Base-by-base conservation (phyloP, 2,888 invertebrate genomes). In the Cylindroiulus punctatus region DNA sequence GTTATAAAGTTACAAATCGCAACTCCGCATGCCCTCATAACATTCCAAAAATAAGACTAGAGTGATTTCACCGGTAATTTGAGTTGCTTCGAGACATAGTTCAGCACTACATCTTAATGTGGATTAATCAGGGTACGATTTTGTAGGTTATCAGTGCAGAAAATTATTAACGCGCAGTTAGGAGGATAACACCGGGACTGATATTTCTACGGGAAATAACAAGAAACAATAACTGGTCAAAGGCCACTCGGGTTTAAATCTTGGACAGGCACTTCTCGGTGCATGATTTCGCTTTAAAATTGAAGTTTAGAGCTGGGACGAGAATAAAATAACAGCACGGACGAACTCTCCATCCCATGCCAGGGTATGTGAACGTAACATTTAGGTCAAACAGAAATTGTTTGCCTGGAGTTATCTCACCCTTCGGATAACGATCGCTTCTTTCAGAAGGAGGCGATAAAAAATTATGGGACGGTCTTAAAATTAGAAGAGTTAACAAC, bases 41-140 rank as follows among this genome's bases (percentile, higher is more conserved):
- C 84, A 44, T 84, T 84, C 84, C 84, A 84, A 84, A 84, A 84
- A 83, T 42, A 47, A 84, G 84, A 84, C 84, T 84, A 84, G 84
- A 84, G 84, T 52, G 52, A 84, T 32, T 84, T 84, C 84, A 84
- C 84, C 47, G 84, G 84, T 84, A 84, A 84, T 84, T 22, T 52
- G 84, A 84, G 52, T 52, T 26, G 84, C 44, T 22, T 47, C n/a
- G 47, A 84, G 42, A 84, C 26, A 84, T 44, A 26, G 26, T 65
- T 65, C 7, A 26, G 26, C 26, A 8, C 65, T 65, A 65, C 26
- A 26, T 65, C 26, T 5, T 26, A 65, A 26, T 12, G 65, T 65
- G 26, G 65, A 65, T 52, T 19, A 52, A 52, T 52, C 52, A 12
- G 65, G 65, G 8, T 8, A 26, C 65, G 10, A 1, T 65, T 26